These are phyloP conservation scores for Nannobrachium achirus DNA, from an alignment of 2,113 vertebrate species.

Conservation along the genomic window DNA sequence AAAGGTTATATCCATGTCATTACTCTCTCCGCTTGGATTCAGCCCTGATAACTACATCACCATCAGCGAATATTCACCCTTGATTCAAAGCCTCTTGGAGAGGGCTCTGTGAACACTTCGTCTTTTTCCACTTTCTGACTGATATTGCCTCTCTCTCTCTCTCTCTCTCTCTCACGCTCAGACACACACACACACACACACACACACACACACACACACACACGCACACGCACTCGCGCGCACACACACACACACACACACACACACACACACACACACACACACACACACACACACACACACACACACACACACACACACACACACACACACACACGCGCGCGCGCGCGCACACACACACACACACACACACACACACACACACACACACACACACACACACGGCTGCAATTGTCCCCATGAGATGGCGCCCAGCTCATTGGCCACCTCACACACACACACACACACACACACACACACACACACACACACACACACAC, in stretches of 20 bases:
- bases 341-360: neutral
- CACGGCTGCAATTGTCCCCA: constrained; percentile 41
- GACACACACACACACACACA: neutral
- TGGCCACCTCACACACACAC: constrained; percentile 57
- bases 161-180: neutral
- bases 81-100: constrained; percentile 34
- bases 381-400: no score
- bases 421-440: constrained; percentile 53
- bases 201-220: neutral
- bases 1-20: constrained; percentile 53
- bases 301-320: neutral
- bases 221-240: neutral
- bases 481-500: constrained; percentile 6
- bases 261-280: neutral
- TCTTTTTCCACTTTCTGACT: neutral
- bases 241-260: no score
- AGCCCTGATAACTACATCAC: constrained; percentile 39
- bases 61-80: constrained; percentile 38
- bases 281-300: neutral
- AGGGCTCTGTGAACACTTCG: constrained; percentile 58
- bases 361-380: neutral
- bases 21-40: constrained; percentile 66
- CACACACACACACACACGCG: neutral
- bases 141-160: neutral
- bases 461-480: constrained; percentile 27